phyloP scores from a whole-genome alignment of 2,888 invertebrate species.

The Brachynemurus nebulosus region DNA sequence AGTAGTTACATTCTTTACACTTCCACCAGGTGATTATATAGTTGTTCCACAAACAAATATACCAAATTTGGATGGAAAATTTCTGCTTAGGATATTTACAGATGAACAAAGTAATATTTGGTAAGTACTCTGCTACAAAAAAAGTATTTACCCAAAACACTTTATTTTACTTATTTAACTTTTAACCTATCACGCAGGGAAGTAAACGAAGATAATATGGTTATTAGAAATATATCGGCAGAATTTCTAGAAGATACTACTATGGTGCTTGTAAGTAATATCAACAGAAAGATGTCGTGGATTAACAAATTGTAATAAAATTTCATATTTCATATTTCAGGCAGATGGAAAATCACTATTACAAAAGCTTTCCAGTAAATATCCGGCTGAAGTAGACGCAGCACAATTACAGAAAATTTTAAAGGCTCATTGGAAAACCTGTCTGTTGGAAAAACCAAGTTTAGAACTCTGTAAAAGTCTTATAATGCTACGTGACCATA shows the following conservation, averaged over 20 bases:
- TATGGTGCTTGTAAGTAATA: slow-evolving; percentile 37
- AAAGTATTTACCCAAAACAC: not conserved
- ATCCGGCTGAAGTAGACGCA: slow-evolving; percentile 47
- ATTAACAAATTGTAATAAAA: too few relatives aligned
- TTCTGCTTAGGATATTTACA: slow-evolving; percentile 54
- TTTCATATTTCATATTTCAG: slow-evolving; percentile 29
- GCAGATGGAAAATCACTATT: slow-evolving; percentile 36
- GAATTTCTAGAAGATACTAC: slow-evolving; percentile 43
- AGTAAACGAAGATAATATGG: slow-evolving; percentile 61
- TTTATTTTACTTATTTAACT: too few relatives aligned
- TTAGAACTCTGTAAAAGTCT: slow-evolving; percentile 52
- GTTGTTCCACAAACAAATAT: slow-evolving; percentile 57
- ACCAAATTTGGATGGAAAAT: slow-evolving; percentile 53
- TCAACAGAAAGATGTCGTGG: too few relatives aligned
- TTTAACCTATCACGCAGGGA: slow-evolving; percentile 45
- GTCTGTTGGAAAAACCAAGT: slow-evolving; percentile 43
- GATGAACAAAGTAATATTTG: slow-evolving; percentile 61
- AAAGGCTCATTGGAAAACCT: slow-evolving; percentile 42
- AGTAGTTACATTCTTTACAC: slow-evolving; percentile 58
- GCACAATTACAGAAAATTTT: slow-evolving; percentile 43
- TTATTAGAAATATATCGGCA: slow-evolving; percentile 46
- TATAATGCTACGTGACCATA: slow-evolving; percentile 51
- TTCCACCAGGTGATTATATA: slow-evolving; percentile 60
- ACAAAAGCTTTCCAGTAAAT: slow-evolving; percentile 37
- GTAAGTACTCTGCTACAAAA: slow-evolving; percentile 27